Evolutionary conservation across 2,888 invertebrate species (phyloP), one percentile per base, ranked within the genome.

Genomic region (Sminthurides aquaticus): DNA sequence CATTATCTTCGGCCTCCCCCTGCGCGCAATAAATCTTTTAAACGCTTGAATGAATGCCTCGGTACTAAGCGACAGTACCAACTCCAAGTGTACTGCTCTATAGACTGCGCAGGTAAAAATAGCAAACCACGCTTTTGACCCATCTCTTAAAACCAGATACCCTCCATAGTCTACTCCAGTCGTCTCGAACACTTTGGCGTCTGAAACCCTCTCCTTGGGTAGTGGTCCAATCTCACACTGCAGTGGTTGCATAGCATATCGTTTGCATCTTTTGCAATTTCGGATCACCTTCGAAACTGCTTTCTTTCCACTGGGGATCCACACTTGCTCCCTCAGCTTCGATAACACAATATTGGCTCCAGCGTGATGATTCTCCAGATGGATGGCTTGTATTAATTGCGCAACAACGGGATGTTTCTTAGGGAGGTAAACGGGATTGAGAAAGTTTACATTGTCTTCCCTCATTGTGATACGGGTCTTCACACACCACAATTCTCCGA

Each of bases 81-180:
- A 27, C 67, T 80, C 78, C 24, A 80, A 68, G 67, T 79, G 77
- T 3, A 79, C 69, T 0, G 76, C 75, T 15, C 78, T 64, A 48
- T 77, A 78, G 0, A 78, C 71, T 1, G 78, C 76, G 72, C 79
- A 79, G 0, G 79, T 78, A 62, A 76, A 76, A 8, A 80, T 43
- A 20, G 70, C 68, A 20, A 79, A 71, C 75, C 76, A 79, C 5
- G 69, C 72, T 58, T 76, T 76, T 25, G 15, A 8, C 2, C 27
- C 27, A 2, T 27, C 57, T 8, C 29, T 8, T 2, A 57, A 2
- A 2, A 25, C 27, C 20, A 57, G 20, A 18, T 27, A 29, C 29
- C 57, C 57, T 26, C 26, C 57, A 2, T 28, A 20, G 15, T 49
- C 60, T 1, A n/a, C n/a, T n/a, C n/a, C n/a, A n/a, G n/a, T n/a